Evolutionary conservation across 1,140 invertebrate species (phyloP).

Genomic region (Drosophila repletoides): DNA sequence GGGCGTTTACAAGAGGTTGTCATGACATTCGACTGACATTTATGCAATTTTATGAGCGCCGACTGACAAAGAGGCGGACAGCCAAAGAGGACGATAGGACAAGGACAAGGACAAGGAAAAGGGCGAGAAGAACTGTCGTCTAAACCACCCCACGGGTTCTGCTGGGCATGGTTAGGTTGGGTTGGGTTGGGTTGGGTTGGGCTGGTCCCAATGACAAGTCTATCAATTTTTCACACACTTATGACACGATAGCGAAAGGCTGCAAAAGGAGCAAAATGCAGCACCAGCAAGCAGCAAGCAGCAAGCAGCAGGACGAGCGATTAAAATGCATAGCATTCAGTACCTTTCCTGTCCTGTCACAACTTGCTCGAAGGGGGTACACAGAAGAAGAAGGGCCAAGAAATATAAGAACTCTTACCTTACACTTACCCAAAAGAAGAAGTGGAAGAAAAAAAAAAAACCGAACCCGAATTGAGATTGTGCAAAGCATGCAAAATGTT

Average conservation of each 20-base stretch:
- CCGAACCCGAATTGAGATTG: conserved; percentile 17
- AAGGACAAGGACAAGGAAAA: conserved; percentile 3
- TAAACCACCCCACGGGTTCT: conserved; percentile 51
- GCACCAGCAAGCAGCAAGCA: background rate
- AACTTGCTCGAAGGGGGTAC: conserved; percentile 43
- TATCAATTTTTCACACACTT: conserved; percentile 80
- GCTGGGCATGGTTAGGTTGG: background rate
- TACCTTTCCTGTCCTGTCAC: conserved; percentile 30
- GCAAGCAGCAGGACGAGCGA: conserved; percentile 28
- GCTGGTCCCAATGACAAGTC: conserved; percentile 64
- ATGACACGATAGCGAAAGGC: conserved; percentile 56
- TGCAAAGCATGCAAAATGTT: conserved; percentile 71
- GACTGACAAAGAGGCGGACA: conserved; percentile 23
- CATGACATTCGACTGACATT: conserved; percentile 79
- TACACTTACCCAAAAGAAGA: too few species aligned
- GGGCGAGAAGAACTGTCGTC: conserved; percentile 5
- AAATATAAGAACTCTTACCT: too few species aligned
- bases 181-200: background rate
- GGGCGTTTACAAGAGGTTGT: conserved; percentile 80
- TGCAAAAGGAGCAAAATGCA: conserved; percentile 41
- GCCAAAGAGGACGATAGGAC: conserved; percentile 14
- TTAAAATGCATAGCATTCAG: conserved; percentile 35
- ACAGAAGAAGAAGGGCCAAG: background rate
- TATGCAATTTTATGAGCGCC: conserved; percentile 71
- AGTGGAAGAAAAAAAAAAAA: background rate